Evolutionary conservation across 2,797 vertebrate species (phyloP).

Genomic region (Oceanodroma leucorhoa): DNA sequence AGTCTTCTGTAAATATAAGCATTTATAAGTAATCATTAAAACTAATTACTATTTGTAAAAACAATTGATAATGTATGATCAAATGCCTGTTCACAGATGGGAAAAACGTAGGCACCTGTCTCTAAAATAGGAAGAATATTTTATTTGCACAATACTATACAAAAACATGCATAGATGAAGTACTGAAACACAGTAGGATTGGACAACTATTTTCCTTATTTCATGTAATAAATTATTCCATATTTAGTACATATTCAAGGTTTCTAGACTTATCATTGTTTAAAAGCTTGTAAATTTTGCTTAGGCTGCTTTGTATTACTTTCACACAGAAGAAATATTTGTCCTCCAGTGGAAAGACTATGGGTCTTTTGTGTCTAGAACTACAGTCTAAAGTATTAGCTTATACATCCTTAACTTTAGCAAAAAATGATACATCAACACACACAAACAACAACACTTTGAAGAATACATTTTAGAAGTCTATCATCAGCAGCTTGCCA

Average conservation of each 20-base stretch:
- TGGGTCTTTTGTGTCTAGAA: neutral
- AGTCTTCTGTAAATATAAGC: neutral
- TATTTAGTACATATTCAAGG: neutral
- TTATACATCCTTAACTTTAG: neutral
- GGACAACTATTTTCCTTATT: neutral
- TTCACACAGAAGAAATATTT: neutral
- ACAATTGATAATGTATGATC: neutral
- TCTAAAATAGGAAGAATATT: neutral
- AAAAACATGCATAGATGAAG: neutral
- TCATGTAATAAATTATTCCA: neutral
- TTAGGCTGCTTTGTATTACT: neutral
- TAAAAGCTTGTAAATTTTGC: neutral
- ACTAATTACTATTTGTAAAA: neutral
- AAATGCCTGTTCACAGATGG: neutral
- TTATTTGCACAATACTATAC: neutral
- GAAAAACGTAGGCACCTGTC: neutral
- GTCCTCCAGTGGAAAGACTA: neutral
- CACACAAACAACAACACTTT: neutral
- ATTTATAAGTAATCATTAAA: neutral
- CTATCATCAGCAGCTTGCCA: accelerated
- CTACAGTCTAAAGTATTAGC: neutral
- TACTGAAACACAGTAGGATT: neutral
- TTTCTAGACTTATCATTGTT: neutral
- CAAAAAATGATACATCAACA: neutral
- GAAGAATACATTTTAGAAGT: neutral